Evolutionary conservation across 1,140 invertebrate genomes (phyloP), one percentile per base, ranked within the genome.

Genomic region (Triops longicaudatus): DNA sequence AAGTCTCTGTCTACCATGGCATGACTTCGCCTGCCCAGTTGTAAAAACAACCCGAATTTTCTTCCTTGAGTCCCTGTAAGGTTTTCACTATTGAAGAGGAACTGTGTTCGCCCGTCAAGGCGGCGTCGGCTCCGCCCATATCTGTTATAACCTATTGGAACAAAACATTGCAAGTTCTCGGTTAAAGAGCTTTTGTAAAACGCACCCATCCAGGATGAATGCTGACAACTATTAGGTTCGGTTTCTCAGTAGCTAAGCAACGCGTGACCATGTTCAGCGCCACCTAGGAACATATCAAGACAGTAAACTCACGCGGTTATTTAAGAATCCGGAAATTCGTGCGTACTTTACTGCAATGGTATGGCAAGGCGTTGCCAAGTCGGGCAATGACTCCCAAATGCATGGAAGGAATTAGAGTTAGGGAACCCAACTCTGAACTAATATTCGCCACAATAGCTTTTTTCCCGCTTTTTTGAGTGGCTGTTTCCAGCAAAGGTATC

Each of bases 251-350:
- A 12, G 92, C 82, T 87, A 97, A 87, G 4, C 91, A 92, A 84
- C 91, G 93, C 6, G 94, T 95, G 6, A 93, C 90, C 80, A 92
- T 91, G 86, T 97, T 97, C 14, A 97, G 81, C 4, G 93, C 94
- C 72, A 90, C 87, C 92, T 95, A n/a, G 10, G 31, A 37, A 37
- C 31, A 82, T 63, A 14, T 17, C 9, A 26, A 50, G 22, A 72
- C 10, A 0, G 17, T 27, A 26, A 27, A 14, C 14, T 26, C 22
- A n/a, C 37, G 0, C 2, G n/a, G 22, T 44, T 27, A 42, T 42
- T 27, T 28, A 22, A 0, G 1, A 75, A 41, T 14, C 7, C 27
- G 9, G 63, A 71, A 4, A 37, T 37, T 7, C 7, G 31, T 37
- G n/a, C 6, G 27, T 72, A 77, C 76, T 73, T 77, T 77, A 27